phyloP scores from a whole-genome alignment of 1,140 invertebrate genomes.

The Neomicropteryx cornuta region DNA sequence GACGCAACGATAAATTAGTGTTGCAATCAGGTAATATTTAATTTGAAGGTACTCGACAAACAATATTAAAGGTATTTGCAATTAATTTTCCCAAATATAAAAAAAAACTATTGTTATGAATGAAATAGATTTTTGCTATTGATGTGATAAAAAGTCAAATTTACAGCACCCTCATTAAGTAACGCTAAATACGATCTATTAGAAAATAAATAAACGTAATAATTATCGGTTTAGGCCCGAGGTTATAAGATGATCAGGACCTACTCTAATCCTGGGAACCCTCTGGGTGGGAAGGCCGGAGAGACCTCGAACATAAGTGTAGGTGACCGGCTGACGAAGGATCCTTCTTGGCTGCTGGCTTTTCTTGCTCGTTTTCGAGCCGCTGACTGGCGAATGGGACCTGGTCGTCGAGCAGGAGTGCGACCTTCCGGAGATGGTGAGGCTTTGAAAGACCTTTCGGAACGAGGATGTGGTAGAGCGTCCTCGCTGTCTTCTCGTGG shows the following conservation, averaged over 20 bases:
- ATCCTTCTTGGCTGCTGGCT: conserved; percentile 55
- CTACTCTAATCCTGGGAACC: conserved; percentile 48
- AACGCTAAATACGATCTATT: too few relatives aligned
- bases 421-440: conserved; percentile 49
- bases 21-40: too few relatives aligned
- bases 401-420: conserved; percentile 46
- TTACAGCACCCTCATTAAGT: too few relatives aligned
- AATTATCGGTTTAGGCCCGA: conserved; percentile 27
- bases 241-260: too few relatives aligned
- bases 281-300: conserved; percentile 69
- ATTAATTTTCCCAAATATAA: too few relatives aligned
- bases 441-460: conserved; percentile 56
- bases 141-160: too few relatives aligned
- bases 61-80: too few relatives aligned
- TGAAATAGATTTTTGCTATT: too few relatives aligned
- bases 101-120: too few relatives aligned
- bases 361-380: conserved; percentile 33
- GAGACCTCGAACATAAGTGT: conserved; percentile 65
- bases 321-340: conserved; percentile 58
- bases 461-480: conserved; percentile 53
- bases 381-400: conserved; percentile 24
- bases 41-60: too few relatives aligned
- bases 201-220: too few relatives aligned
- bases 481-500: conserved; percentile 41
- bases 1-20: too few relatives aligned